A percentile compares a stretch with the other conserved stretches of the same genome.
These are phyloP conservation scores for Lapara coniferarum DNA, from an alignment of 2,888 invertebrate genomes.

Conservation along the genomic window DNA sequence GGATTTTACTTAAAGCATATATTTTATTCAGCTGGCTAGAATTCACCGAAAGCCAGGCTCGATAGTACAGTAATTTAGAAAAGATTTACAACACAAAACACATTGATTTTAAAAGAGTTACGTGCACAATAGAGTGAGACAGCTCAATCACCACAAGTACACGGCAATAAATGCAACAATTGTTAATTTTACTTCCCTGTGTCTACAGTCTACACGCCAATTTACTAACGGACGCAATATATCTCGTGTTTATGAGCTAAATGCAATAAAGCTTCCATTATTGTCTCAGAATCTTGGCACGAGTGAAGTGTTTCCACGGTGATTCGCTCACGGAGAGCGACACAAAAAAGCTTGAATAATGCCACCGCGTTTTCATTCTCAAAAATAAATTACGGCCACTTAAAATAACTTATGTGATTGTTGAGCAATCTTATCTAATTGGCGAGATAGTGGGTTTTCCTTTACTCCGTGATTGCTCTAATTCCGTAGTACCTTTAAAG, in stretches of 20 bases:
- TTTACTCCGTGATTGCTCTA: neutral
- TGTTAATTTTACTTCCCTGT: conserved; percentile 17
- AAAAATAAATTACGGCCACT: conserved; percentile 26
- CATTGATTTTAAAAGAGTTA: neutral
- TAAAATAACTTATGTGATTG: conserved; percentile 21
- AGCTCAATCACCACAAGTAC: conserved; percentile 5
- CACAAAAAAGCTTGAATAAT: conserved; percentile 36
- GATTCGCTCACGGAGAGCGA: conserved; percentile 35
- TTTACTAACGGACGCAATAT: conserved; percentile 40
- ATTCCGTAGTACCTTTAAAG: neutral
- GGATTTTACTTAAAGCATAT: too few relatives aligned
- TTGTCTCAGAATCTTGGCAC: conserved; percentile 60
- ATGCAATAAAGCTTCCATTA: conserved; percentile 58
- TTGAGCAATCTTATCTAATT: neutral
- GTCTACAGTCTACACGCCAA: conserved; percentile 24
- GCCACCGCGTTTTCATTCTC: conserved; percentile 2
- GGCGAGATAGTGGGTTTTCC: neutral
- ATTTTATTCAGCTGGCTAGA: too few relatives aligned
- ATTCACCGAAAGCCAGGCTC: too few relatives aligned
- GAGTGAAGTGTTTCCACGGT: conserved; percentile 41
- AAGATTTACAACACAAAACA: too few relatives aligned
- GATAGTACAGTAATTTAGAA: too few relatives aligned
- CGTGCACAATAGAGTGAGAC: neutral
- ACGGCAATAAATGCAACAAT: conserved; percentile 13
- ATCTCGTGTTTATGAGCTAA: conserved; percentile 53